Conservation (phyloP, 2,797 vertebrate species). For the Rhinophrynus dorsalis region DNA sequence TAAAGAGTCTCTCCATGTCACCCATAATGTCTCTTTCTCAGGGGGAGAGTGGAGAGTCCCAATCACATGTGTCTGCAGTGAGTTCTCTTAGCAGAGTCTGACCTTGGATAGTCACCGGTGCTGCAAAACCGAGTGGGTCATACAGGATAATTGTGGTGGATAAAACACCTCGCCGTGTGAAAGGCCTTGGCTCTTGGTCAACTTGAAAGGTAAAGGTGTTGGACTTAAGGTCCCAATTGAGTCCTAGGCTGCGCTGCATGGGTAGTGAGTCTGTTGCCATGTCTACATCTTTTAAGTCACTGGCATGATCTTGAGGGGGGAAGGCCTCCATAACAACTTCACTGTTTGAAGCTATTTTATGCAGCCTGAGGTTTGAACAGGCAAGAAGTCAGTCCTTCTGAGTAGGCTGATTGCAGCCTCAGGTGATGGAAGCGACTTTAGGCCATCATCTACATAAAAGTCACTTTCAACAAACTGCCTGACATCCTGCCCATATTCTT, state of each 20-base stretch:
- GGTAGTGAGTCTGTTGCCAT: not conserved
- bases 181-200: too few species aligned
- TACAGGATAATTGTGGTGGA: not conserved
- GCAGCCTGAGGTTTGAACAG: not conserved
- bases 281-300: not conserved
- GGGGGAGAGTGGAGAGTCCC: too few species aligned
- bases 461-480: not conserved
- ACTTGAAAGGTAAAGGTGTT: too few species aligned
- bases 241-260: not conserved
- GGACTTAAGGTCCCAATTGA: not conserved
- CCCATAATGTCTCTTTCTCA: too few species aligned
- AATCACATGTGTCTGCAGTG: too few species aligned
- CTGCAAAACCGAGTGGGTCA: not conserved
- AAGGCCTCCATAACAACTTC: not conserved
- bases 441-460: not conserved
- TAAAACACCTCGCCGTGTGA: not conserved
- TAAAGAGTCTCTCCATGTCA: too few species aligned
- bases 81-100: not conserved
- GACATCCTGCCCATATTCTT: not conserved
- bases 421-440: not conserved
- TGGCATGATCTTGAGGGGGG: not conserved
- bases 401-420: not conserved
- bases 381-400: not conserved
- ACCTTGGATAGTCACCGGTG: not conserved
- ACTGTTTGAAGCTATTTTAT: not conserved